Base-by-base conservation (phyloP, 2,888 invertebrate genomes). In the Rhamphomyia laevipes region DNA sequence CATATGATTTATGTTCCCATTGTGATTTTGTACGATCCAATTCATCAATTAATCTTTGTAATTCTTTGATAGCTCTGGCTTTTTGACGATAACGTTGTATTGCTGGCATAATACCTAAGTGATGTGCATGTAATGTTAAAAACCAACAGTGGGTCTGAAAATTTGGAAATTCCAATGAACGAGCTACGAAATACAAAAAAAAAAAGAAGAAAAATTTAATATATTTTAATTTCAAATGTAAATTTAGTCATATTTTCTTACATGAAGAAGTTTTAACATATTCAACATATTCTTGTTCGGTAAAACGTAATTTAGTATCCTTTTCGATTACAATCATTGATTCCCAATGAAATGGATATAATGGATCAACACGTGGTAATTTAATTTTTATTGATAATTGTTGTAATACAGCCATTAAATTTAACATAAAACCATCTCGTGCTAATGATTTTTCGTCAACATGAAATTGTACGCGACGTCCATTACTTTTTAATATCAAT, bases 101-200 rank as follows among this genome's bases (percentile, higher is more conserved):
- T 4, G 91, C 85, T 0, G 97, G 94, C 56, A 94, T 76, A 48
- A 96, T 78, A 10, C 92, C 86, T 50, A 96, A 77, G 65, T 96
- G 95, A 69, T 95, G 93, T 69, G 89, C 87, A 68, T 94, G 91
- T 38, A 96, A 75, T 0, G 96, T 94, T 43, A 97, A 75, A 73
- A 94, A 96, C 90, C 96, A 97, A 66, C 96, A 97, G 58, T 93
- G 89, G 0, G 96, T 95, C 55, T 91, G 87, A 71, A 99, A 99
- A 63, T 92, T 95, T 3, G 86, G 80, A 47, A 86, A 84, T 11
- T 79, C 77, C 2, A 35, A 2, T 13, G 40, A 18, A 13, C 18
- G 12, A 40, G 40, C 40, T 40, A 18, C 6, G 6, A 3, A 21
- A 82, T 85, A 86, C 77, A 59, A 9, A 59, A 58, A 53, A 48